Evolutionary conservation across 2,797 vertebrate genomes (phyloP).

Genomic region (Coregonus ussuriensis): DNA sequence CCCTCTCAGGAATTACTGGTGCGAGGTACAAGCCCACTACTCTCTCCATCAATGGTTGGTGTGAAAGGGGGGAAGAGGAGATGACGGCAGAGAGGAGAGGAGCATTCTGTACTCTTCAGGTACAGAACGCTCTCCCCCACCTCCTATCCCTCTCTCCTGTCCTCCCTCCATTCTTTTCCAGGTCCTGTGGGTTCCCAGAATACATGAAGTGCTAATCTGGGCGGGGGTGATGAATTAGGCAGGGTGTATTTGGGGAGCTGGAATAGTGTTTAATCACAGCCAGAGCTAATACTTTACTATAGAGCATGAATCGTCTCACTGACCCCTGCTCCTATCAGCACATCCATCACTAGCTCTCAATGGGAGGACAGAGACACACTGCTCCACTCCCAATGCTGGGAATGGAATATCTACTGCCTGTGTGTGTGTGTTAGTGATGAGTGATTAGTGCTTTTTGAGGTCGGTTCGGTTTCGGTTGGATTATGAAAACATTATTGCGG

Average conservation of each 20-base stretch:
- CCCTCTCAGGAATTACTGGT: no score
- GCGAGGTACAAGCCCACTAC: no score
- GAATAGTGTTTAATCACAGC: conserved; percentile 59
- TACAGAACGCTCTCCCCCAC: not conserved
- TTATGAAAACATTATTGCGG: not conserved
- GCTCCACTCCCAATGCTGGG: not conserved
- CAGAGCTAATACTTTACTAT: conserved; percentile 40
- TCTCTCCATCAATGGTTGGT: no score
- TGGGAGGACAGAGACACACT: not conserved
- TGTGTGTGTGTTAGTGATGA: conserved; percentile 10
- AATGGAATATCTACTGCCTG: not conserved
- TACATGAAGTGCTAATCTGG: conserved; percentile 61
- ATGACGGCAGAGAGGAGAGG: conserved; percentile 8
- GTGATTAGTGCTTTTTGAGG: not conserved
- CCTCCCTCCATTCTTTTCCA: not conserved
- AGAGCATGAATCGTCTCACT: conserved; percentile 47
- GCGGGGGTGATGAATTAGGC: conserved; percentile 61
- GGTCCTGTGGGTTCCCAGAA: conserved; percentile 53
- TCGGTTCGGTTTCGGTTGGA: no score
- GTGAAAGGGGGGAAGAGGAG: not conserved
- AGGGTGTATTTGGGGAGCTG: conserved; percentile 41
- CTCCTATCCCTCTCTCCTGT: conserved; percentile 27
- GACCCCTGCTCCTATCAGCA: conserved; percentile 40
- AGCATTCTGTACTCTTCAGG: not conserved
- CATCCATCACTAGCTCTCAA: conserved; percentile 43